These are phyloP conservation scores for Montipora cactus DNA, from an alignment of 64 coral and sea anemone species.

Conservation along the genomic window DNA sequence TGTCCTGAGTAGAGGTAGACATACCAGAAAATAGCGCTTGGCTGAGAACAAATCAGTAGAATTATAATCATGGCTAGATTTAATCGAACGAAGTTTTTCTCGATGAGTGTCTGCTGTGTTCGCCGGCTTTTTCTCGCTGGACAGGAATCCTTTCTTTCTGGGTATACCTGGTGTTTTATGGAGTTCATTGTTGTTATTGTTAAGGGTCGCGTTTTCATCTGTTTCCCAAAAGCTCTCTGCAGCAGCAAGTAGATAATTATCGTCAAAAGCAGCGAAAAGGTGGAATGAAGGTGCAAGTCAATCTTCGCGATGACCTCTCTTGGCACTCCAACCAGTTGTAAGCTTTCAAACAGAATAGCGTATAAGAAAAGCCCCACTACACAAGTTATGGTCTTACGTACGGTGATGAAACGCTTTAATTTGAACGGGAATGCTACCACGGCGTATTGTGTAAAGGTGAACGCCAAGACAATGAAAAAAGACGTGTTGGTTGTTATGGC, in stretches of 20 bases:
- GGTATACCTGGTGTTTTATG: too few species aligned
- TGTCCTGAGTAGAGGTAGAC: slow-evolving; percentile 32
- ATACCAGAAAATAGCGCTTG: slow-evolving; percentile 65
- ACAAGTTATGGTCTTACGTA: slow-evolving; percentile 22
- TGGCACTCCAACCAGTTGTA: slow-evolving; percentile 2
- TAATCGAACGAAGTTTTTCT: slow-evolving; percentile 71
- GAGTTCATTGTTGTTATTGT: not conserved
- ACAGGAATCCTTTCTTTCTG: not conserved
- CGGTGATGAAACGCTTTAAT: slow-evolving; percentile 36
- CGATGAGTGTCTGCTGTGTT: not conserved
- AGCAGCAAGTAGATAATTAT: slow-evolving; percentile 64
- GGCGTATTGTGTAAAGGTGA: slow-evolving; percentile 80
- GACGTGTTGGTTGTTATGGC: slow-evolving; percentile 60
- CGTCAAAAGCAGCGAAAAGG: slow-evolving; percentile 55
- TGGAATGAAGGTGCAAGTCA: slow-evolving; percentile 77
- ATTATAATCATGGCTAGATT: slow-evolving; percentile 74
- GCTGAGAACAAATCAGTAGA: slow-evolving; percentile 69
- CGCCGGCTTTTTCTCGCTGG: not conserved
- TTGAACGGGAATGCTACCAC: slow-evolving; percentile 75
- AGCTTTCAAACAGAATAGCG: slow-evolving; percentile 52
- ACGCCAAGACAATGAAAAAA: slow-evolving; percentile 75
- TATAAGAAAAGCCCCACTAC: slow-evolving; percentile 57
- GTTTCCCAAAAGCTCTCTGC: slow-evolving; percentile 57
- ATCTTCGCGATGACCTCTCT: slow-evolving; percentile 35
- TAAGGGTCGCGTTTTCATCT: slow-evolving; percentile 44